phyloP scores from a whole-genome alignment of 2,888 invertebrate species.

The Saturnia japonica region DNA sequence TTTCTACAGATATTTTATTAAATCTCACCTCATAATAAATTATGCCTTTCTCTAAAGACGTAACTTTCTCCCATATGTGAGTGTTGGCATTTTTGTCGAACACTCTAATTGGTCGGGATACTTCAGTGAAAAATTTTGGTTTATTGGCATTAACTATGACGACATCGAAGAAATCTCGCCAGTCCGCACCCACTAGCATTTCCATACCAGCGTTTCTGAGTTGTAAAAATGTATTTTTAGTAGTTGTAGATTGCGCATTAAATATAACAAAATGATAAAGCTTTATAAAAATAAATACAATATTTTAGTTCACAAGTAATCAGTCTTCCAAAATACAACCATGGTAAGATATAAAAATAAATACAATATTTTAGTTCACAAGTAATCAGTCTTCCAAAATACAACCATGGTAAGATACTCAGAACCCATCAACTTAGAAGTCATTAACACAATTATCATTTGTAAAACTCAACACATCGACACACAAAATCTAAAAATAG shows the following conservation, averaged over 20 bases:
- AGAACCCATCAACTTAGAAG: background rate
- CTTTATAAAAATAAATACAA: background rate
- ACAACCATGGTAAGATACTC: background rate
- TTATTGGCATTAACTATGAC: conserved; percentile 97
- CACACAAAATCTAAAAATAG: background rate
- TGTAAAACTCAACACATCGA: background rate
- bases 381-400: background rate
- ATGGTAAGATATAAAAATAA: background rate
- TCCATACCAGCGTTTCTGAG: conserved; percentile 94
- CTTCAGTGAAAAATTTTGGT: conserved; percentile 97
- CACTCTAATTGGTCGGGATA: conserved; percentile 93
- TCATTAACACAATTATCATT: too few relatives aligned
- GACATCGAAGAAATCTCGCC: conserved; percentile 96
- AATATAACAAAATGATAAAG: background rate
- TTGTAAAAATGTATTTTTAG: background rate
- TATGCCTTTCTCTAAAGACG: conserved; percentile 90
- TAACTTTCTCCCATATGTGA: conserved; percentile 96
- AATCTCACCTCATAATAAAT: conserved; percentile 93
- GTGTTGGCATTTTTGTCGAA: conserved; percentile 91
- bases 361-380: background rate
- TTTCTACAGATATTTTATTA: background rate
- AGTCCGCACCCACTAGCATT: conserved; percentile 92
- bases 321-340: background rate
- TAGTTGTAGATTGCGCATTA: background rate
- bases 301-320: background rate